Evolutionary conservation across 2,888 invertebrate species (phyloP).

Genomic region (Troides helena): DNA sequence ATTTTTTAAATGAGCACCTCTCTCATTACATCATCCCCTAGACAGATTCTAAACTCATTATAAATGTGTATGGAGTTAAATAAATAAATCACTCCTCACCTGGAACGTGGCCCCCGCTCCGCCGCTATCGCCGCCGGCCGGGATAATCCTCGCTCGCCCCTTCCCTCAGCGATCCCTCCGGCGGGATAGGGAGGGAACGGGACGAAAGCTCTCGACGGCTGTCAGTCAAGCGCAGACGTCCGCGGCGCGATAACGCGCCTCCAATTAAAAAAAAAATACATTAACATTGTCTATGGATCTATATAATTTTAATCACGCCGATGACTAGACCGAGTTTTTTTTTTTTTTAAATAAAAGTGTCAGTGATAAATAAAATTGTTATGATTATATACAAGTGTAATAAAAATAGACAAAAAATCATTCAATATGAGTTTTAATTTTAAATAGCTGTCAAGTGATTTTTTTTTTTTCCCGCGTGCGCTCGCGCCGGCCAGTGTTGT

Average conservation of each 20-base stretch:
- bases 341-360: not conserved
- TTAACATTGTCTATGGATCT: constrained; percentile 22
- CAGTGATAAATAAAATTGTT: not conserved
- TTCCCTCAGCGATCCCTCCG: constrained; percentile 57
- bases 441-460: not conserved
- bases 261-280: constrained; percentile 25
- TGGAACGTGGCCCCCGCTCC: constrained; percentile 3
- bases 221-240: constrained; percentile 57
- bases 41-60: too few species aligned
- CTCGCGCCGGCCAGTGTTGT: constrained; percentile 4
- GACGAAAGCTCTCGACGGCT: constrained; percentile 38
- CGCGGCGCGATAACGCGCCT: constrained; percentile 49
- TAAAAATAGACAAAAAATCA: not conserved
- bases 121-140: constrained; percentile 32
- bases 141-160: constrained; percentile 40
- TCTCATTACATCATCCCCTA: too few species aligned
- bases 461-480: not conserved
- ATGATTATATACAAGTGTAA: not conserved
- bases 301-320: constrained; percentile 2
- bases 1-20: too few species aligned
- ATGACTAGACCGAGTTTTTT: not conserved
- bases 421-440: constrained; percentile 5
- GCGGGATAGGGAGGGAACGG: constrained; percentile 45
- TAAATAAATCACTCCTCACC: constrained; percentile 16
- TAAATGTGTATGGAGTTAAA: too few species aligned